Percentiles rank a stretch among this genome's conserved stretches.
Conservation (phyloP, 92 coral and sea anemone genomes). For the Diadumene lineata region DNA sequence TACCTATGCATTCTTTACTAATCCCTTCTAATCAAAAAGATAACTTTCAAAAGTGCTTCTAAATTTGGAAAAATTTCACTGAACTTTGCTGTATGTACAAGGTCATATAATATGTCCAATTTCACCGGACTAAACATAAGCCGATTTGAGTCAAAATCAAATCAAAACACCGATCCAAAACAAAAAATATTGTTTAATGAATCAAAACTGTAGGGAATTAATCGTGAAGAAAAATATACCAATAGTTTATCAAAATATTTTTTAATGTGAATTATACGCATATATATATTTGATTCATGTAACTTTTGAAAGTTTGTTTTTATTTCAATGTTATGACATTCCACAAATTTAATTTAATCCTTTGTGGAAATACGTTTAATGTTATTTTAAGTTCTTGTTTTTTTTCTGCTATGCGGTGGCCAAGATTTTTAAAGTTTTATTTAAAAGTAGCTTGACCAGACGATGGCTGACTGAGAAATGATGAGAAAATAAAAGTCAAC, state of each 20-base stretch:
- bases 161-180: neutral
- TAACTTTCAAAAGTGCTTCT: neutral
- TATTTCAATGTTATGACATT: neutral
- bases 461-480: neutral
- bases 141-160: conserved; percentile 8
- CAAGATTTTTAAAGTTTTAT: neutral
- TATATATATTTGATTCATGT: neutral
- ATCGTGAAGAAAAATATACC: neutral
- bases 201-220: neutral
- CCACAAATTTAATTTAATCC: neutral
- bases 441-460: neutral
- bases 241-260: neutral
- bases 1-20: neutral
- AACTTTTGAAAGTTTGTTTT: neutral
- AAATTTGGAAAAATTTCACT: neutral
- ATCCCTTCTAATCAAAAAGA: conserved; percentile 1
- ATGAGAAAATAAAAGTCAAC: neutral
- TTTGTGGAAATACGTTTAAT: neutral
- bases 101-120: neutral
- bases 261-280: neutral
- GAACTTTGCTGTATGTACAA: neutral
- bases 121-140: neutral
- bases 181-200: neutral
- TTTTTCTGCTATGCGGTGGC: neutral
- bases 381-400: neutral